Evolutionary conservation across 1,140 invertebrate genomes (phyloP), one percentile per base, ranked within the genome.

Genomic region (Zophobas atratus): DNA sequence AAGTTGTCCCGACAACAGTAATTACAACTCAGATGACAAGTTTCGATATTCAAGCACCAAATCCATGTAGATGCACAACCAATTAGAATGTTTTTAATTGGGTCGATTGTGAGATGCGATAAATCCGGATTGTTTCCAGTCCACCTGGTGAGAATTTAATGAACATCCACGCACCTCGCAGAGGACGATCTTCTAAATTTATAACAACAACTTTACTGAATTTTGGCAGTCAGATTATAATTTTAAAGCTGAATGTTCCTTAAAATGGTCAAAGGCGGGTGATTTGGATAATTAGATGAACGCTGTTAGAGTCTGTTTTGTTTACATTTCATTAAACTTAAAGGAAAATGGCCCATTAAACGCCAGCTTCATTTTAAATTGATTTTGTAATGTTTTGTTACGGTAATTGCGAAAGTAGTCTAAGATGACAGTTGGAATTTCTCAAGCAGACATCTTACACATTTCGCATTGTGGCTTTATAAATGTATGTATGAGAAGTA

Each of bases 291-390:
- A 67, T 67, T 67, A 67, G 60, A 67, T 67, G 39, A 39, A 43
- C 8, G 60, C 60, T 67, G n/a, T 67, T 67, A 67, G 1, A 67
- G 60, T 43, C 60, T 67, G 60, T 67, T 67, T 67, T 67, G 60
- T 67, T 67, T 67, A 67, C 60, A 67, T 67, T 67, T 67, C 60
- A 67, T 67, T 67, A 67, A 67, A 67, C 39, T 67, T 67, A 43
- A 0, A 41, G 60, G 60, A 67, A 67, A 67, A 67, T 67, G 3
- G 60, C 60, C 60, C 60, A 67, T 67, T 67, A 67, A 67, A 67
- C 60, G 8, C 38, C 39, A 67, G 43, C 60, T 67, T 43, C 39
- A 43, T 67, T 67, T 67, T 67, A 67, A 67, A 67, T 67, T 67
- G 60, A 67, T 67, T 67, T 67, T 20, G 38, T 67, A 67, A 67